These are phyloP conservation scores for Hypanus sabinus DNA, from an alignment of 2,113 vertebrate genomes.

Conservation along the genomic window DNA sequence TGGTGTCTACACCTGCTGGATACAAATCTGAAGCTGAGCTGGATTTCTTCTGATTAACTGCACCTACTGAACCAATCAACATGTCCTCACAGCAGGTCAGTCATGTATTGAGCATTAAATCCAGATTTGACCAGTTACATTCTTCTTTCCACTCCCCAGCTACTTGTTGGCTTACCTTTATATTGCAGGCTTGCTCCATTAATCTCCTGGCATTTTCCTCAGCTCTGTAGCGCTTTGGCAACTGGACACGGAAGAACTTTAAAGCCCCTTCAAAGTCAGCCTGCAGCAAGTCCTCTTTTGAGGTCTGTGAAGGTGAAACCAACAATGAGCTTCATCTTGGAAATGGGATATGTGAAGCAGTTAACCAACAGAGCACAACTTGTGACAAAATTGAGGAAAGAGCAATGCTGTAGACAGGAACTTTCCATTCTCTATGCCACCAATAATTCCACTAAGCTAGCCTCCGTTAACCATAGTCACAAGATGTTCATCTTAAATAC, in stretches of 20 bases:
- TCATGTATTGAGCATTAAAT: background rate
- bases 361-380: background rate
- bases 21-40: background rate
- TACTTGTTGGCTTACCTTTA: slow-evolving; percentile 70
- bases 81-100: background rate
- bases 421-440: background rate
- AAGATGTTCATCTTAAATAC: background rate
- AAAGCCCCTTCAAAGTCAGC: slow-evolving; percentile 97
- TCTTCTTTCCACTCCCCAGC: background rate
- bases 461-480: background rate
- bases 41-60: background rate
- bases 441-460: background rate
- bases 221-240: slow-evolving; percentile 93
- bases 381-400: background rate
- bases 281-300: slow-evolving; percentile 94
- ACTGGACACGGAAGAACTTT: slow-evolving; percentile 96
- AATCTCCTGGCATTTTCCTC: slow-evolving; percentile 90
- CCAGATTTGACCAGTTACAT: too few relatives aligned
- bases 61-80: background rate
- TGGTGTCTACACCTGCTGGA: background rate
- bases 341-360: background rate
- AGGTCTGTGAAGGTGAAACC: slow-evolving; percentile 66
- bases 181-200: slow-evolving; percentile 97
- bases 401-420: background rate
- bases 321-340: background rate